phyloP scores from a whole-genome alignment of 2,113 vertebrate species.

The Eupsittula cactorum region DNA sequence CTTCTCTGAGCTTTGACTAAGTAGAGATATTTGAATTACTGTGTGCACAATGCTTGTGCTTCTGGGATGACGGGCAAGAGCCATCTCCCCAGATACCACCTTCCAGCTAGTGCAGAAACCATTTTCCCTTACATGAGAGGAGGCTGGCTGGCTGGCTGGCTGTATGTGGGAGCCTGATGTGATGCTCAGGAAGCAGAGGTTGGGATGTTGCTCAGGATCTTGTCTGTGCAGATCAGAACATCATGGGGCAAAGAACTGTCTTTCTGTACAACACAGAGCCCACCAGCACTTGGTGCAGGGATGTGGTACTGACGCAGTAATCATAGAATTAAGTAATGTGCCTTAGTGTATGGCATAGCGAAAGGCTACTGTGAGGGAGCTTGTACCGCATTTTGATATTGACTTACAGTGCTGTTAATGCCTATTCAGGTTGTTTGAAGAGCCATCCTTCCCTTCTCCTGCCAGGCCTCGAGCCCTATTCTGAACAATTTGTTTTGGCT shows the following conservation, averaged over 20 bases:
- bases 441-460: neutral
- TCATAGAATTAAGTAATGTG: no score
- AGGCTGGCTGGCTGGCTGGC: neutral
- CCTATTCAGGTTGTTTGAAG: neutral
- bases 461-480: neutral
- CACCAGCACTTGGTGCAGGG: accelerated
- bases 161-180: accelerated
- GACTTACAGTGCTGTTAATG: neutral
- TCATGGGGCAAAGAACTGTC: neutral
- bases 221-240: neutral
- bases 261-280: neutral
- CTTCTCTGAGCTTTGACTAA: neutral
- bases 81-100: neutral
- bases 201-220: neutral
- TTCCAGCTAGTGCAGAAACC: neutral
- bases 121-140: neutral
- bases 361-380: neutral
- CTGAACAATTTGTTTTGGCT: neutral
- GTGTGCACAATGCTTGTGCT: neutral
- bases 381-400: neutral
- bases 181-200: neutral
- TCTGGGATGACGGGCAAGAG: neutral
- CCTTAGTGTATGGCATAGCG: neutral
- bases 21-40: neutral
- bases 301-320: neutral